phyloP scores from a whole-genome alignment of 2,888 invertebrate species.

The Liposcelis brunnea region DNA sequence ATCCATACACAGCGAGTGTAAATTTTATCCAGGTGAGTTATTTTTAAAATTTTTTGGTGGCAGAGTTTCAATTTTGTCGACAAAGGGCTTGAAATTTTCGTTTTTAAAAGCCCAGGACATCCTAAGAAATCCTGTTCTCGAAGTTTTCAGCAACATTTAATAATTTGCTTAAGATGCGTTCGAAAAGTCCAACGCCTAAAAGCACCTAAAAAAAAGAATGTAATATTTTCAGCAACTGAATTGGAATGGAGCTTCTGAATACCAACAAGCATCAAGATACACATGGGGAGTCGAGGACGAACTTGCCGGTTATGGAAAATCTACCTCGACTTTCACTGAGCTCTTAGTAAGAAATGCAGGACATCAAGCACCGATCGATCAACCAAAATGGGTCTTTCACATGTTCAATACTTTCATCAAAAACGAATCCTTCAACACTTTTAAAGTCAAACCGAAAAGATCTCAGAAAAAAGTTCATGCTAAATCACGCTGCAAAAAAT shows the following conservation, averaged over 20 bases:
- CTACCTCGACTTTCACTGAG: constrained; percentile 52
- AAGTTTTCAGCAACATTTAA: too few species aligned
- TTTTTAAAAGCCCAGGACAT: too few species aligned
- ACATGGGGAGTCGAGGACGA: constrained; percentile 51
- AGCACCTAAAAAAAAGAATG: too few species aligned
- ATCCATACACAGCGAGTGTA: constrained; percentile 70
- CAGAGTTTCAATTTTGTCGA: too few species aligned
- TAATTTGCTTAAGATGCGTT: too few species aligned
- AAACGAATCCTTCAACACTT: constrained; percentile 28
- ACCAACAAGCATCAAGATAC: constrained; percentile 44
- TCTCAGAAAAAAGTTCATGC: neutral
- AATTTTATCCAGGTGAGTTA: constrained; percentile 41
- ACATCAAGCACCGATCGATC: constrained; percentile 66
- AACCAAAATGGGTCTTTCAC: constrained; percentile 58
- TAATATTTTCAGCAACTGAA: constrained; percentile 50
- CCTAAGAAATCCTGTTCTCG: too few species aligned
- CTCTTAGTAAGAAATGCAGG: constrained; percentile 62
- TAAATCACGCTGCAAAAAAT: neutral
- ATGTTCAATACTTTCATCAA: constrained; percentile 50
- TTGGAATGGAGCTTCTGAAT: constrained; percentile 46
- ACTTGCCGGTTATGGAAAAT: constrained; percentile 59
- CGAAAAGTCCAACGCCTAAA: too few species aligned
- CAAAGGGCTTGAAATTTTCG: too few species aligned
- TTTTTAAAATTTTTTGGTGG: too few species aligned
- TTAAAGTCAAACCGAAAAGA: too few species aligned